A percentile compares a stretch with the other conserved stretches of the same genome.
These are phyloP conservation scores for Caracal caracal DNA, from an alignment of 2,113 vertebrate genomes.

Conservation along the genomic window DNA sequence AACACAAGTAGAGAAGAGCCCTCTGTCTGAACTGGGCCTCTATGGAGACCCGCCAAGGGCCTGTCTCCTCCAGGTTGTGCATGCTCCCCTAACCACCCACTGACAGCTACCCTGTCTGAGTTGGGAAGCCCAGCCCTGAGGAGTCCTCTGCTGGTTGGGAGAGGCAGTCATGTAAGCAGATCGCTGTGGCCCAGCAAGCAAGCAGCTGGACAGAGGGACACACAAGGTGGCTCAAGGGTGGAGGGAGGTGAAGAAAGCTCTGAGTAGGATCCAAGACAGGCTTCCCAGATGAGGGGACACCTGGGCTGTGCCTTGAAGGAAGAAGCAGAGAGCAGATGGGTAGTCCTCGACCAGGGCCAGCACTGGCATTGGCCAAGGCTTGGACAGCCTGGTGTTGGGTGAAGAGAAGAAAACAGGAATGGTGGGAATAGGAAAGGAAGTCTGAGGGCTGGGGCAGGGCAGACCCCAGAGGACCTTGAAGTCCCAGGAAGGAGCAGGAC, in stretches of 20 bases:
- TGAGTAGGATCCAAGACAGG: background rate
- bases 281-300: background rate
- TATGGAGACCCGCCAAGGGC: background rate
- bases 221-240: background rate
- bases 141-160: too few species aligned
- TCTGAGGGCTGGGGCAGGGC: background rate
- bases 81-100: background rate
- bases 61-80: background rate
- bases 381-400: background rate
- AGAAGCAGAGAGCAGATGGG: background rate
- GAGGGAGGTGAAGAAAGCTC: background rate
- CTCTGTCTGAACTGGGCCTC: accelerated
- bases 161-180: background rate
- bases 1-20: background rate
- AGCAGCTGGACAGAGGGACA: too few species aligned
- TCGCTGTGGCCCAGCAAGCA: background rate
- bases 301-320: background rate
- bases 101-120: background rate
- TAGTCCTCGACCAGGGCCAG: background rate
- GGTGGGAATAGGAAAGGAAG: background rate
- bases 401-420: background rate
- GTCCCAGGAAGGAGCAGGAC: background rate
- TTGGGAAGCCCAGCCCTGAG: background rate
- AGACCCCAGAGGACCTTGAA: background rate
- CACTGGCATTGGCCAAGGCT: too few species aligned